These are phyloP conservation scores for Nestor notabilis DNA, from an alignment of 2,113 vertebrate species.

Conservation along the genomic window DNA sequence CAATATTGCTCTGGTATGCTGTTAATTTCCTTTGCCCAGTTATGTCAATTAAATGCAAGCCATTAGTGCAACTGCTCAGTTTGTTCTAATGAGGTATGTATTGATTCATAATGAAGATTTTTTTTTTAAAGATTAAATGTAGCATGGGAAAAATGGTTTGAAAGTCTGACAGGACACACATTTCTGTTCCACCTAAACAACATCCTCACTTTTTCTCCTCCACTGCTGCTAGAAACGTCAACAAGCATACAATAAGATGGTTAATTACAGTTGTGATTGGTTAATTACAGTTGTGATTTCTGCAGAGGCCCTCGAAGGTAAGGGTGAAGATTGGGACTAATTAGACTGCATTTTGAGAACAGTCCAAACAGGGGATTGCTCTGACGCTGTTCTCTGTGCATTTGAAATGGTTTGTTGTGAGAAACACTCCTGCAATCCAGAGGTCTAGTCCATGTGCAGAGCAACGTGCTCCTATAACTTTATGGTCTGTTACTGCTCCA, in stretches of 20 bases:
- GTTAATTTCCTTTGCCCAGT: slow-evolving; percentile 30
- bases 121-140: slow-evolving; percentile 22
- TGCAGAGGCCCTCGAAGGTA: background rate
- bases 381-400: background rate
- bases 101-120: slow-evolving; percentile 34
- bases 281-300: background rate
- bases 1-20: background rate
- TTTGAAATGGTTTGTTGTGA: background rate
- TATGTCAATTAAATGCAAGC: slow-evolving; percentile 35
- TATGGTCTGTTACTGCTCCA: background rate
- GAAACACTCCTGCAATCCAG: background rate
- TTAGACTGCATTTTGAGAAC: background rate
- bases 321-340: background rate
- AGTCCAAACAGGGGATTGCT: background rate
- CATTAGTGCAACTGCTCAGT: background rate
- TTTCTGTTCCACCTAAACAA: background rate
- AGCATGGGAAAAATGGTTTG: background rate
- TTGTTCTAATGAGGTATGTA: slow-evolving; percentile 20
- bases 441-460: background rate
- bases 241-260: background rate
- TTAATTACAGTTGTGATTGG: background rate
- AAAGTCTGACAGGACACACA: background rate
- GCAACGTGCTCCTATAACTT: background rate
- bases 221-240: background rate
- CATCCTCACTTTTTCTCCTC: background rate